Percentiles rank a stretch among this genome's conserved stretches.
Conservation (phyloP, 2,113 vertebrate genomes). For the Heterocephalus glaber region DNA sequence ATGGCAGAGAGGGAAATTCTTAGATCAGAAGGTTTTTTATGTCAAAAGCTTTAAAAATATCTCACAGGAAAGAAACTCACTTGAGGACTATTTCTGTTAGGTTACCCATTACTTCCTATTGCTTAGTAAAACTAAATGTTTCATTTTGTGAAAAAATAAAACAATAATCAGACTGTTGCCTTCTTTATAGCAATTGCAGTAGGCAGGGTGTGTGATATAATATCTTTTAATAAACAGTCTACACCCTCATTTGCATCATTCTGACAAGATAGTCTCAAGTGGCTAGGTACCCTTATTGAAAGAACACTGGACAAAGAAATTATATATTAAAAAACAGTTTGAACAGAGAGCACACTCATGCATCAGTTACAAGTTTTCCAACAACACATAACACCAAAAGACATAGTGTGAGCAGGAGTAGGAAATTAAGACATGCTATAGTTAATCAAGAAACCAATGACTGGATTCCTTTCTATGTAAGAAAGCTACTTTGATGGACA, state of each 20-base stretch:
- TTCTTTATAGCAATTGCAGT: neutral
- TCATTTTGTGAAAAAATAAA: neutral
- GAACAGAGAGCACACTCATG: conserved; percentile 86
- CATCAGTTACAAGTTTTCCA: conserved; percentile 80
- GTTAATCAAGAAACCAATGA: conserved; percentile 66
- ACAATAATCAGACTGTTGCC: neutral
- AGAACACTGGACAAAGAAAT: conserved; percentile 87
- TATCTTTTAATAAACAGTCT: neutral
- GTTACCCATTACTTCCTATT: neutral
- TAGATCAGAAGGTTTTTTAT: neutral
- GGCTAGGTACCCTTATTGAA: conserved; percentile 89
- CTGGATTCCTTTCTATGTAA: conserved; percentile 32
- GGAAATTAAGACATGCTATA: conserved; percentile 76
- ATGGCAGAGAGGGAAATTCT: neutral
- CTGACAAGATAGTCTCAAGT: conserved; percentile 71
- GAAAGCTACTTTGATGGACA: conserved; percentile 58
- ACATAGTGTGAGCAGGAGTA: conserved; percentile 82
- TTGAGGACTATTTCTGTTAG: neutral
- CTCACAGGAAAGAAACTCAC: neutral
- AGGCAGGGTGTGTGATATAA: neutral
- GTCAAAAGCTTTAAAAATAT: conserved; percentile 20
- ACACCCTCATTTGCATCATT: conserved; percentile 83
- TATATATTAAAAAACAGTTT: conserved; percentile 83
- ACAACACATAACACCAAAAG: conserved; percentile 83
- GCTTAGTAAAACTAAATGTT: neutral